These are phyloP conservation scores for Connochaetes taurinus DNA, from an alignment of 2,113 vertebrate species.

Conservation along the genomic window DNA sequence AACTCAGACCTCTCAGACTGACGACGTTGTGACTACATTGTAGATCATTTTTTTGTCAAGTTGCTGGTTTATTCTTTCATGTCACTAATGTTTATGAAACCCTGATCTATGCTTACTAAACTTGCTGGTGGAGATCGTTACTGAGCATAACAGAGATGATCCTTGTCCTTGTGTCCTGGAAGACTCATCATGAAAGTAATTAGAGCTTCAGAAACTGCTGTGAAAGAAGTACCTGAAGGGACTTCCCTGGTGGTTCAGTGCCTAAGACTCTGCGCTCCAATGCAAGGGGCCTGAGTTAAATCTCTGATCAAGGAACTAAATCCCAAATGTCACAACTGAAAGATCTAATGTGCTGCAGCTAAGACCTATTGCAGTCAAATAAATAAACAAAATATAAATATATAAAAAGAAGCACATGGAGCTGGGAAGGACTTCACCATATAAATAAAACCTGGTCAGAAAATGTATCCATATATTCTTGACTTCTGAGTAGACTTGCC, in stretches of 20 bases:
- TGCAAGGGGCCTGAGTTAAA: background rate
- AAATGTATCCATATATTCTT: background rate
- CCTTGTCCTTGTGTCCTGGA: background rate
- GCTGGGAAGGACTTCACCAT: background rate
- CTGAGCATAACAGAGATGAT: background rate
- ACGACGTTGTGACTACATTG: background rate
- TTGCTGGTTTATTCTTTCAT: background rate
- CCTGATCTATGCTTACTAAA: fast-evolving
- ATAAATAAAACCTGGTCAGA: background rate
- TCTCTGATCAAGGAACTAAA: background rate
- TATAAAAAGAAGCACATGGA: background rate
- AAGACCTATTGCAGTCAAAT: background rate
- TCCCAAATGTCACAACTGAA: background rate
- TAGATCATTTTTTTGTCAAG: background rate
- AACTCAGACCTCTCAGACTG: background rate
- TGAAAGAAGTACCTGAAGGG: background rate
- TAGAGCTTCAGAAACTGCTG: background rate
- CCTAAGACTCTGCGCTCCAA: background rate
- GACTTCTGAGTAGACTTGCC: background rate
- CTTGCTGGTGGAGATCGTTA: background rate
- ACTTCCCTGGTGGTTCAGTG: background rate
- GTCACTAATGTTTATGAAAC: background rate
- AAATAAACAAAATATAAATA: background rate
- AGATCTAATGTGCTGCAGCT: background rate
- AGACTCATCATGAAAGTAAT: background rate